Evolutionary conservation across 1,140 invertebrate species (phyloP), one percentile per base, ranked within the genome.

Genomic region (Sycobia sp.): DNA sequence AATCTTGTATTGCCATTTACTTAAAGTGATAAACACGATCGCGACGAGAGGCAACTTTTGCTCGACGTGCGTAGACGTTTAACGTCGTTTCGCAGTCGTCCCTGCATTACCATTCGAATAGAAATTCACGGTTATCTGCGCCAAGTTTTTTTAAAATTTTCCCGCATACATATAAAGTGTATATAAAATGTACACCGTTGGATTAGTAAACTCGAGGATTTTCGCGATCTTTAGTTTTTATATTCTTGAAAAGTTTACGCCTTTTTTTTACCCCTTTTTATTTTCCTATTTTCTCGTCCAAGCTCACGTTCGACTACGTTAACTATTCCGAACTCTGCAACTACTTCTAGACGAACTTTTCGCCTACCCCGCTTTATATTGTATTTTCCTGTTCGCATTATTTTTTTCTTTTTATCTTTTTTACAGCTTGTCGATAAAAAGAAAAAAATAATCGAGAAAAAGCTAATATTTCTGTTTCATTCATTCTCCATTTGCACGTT

Each of bases 231-330:
- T 53, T 44, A 36, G 27, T 53, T 61, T 34, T 53, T 53, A 44
- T 34, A 36, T 22, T 16, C 32, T 41, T 20, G 43, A 9, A 38
- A 49, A 50, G 10, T 50, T 44, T 13, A 14, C 22, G 4, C 13
- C 10, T 14, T 47, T 39, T n/a, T 38, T 38, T 59, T 22, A 8
- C 11, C 18, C 23, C 16, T 41, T 23, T 1, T 51, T 43, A 36
- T 60, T 61, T 53, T 53, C 49, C 25, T 36, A 53, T 44, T 44
- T 61, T 61, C 50, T n/a, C 18, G 38, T 49, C 1, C 29, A 13
- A 53, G 29, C 50, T 53, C 49, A 61, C 49, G 58, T 61, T 53
- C 57, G 57, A 23, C 57, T 43, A 51, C 58, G 58, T 53, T 61
- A 61, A 61, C 58, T 53, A 61, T 27, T 29, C 20, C 34, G 32